These are phyloP conservation scores for Physocephala rufipes DNA, from an alignment of 2,888 invertebrate genomes.

Conservation along the genomic window DNA sequence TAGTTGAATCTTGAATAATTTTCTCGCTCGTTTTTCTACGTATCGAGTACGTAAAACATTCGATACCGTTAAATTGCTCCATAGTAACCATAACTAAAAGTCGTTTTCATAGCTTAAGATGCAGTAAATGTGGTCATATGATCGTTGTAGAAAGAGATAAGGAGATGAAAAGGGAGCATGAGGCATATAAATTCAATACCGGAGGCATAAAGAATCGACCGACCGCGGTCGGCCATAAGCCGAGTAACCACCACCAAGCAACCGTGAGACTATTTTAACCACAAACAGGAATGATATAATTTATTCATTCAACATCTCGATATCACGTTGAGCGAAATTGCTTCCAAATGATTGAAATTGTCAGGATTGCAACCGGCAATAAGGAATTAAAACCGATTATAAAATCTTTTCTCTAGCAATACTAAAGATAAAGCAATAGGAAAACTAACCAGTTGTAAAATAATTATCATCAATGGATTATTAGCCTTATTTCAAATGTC, in stretches of 20 bases:
- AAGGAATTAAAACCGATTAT: too few relatives aligned
- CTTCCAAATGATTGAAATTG: too few relatives aligned
- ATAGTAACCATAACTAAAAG: constrained; percentile 29
- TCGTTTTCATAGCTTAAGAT: constrained; percentile 43
- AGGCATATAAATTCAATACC: too few relatives aligned
- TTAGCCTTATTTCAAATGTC: too few relatives aligned
- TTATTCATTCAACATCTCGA: constrained; percentile 19
- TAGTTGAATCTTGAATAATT: not conserved
- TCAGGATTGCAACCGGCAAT: too few relatives aligned
- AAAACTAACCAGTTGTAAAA: too few relatives aligned
- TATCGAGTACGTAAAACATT: constrained; percentile 14
- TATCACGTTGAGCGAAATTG: not conserved
- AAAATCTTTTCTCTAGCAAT: too few relatives aligned
- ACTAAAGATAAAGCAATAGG: too few relatives aligned
- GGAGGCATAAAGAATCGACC: not conserved
- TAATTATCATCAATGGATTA: too few relatives aligned
- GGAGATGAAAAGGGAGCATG: too few relatives aligned
- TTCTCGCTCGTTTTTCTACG: not conserved
- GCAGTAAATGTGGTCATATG: constrained; percentile 16
- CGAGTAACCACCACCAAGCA: not conserved
- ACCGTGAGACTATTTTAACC: constrained; percentile 25
- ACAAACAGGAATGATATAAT: constrained; percentile 16
- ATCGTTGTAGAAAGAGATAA: not conserved
- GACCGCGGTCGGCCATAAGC: not conserved
- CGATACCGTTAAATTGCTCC: constrained; percentile 46